Conservation (phyloP, 1,140 invertebrate species). For the Bombus cullumanus region DNA sequence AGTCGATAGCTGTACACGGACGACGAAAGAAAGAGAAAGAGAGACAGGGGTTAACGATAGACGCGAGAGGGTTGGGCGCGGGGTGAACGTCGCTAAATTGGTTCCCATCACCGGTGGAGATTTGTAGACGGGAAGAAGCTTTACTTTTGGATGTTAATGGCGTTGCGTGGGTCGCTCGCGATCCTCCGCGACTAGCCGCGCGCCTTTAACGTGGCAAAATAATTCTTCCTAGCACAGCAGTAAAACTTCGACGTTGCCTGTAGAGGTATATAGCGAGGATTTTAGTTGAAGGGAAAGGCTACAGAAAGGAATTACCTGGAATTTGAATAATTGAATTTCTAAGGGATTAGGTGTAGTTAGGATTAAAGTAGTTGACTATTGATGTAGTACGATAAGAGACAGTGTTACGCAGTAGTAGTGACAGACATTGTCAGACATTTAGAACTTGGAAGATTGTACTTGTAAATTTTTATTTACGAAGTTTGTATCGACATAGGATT, state of each 20-base stretch:
- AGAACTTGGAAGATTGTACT: not conserved
- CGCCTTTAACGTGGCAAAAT: not conserved
- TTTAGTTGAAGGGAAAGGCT: not conserved
- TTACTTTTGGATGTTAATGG: slow-evolving; percentile 48
- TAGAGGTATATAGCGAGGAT: not conserved
- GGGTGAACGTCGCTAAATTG: slow-evolving; percentile 41
- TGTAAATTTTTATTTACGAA: not conserved
- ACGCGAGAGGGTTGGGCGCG: not conserved
- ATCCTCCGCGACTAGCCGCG: not conserved
- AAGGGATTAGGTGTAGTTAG: not conserved
- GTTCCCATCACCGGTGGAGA: slow-evolving; percentile 28
- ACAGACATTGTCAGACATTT: not conserved
- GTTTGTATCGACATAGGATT: not conserved
- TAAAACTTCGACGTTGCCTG: slow-evolving; percentile 8
- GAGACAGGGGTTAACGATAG: slow-evolving; percentile 38
- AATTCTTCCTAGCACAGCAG: slow-evolving; percentile 4
- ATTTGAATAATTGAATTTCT: not conserved
- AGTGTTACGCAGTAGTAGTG: not conserved
- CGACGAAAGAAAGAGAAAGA: not conserved
- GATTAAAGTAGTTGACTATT: no score
- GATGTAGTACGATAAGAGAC: not conserved
- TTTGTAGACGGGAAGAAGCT: slow-evolving; percentile 36
- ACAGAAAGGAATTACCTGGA: not conserved
- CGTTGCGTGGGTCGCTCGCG: slow-evolving; percentile 38
- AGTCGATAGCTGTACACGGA: slow-evolving; percentile 1